Evolutionary conservation across 2,113 vertebrate species (phyloP), one percentile per base, ranked within the genome.

Genomic region (Hemiprocne comata): DNA sequence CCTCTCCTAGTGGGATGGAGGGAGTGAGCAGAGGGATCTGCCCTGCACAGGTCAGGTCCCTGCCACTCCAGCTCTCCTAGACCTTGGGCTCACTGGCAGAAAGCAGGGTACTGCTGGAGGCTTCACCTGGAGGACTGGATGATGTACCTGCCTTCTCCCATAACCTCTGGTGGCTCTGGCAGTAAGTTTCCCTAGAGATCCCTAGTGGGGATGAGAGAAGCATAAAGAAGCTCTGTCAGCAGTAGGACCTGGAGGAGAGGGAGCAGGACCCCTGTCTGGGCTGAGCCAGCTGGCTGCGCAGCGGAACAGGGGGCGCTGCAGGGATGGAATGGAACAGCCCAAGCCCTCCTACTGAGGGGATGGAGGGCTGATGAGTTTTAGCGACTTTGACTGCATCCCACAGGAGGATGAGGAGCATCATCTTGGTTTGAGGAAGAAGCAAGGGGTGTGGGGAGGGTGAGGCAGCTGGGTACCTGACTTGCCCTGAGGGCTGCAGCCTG

Each of bases 361-460:
- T 25, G 17, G 48, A 70, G 55, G 28, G 50, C 5, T 62, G 25
- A 16, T 31, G 64, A 69, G 20, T 74, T 82, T 69, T 64, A 31
- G 44, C 1, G 0, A 4, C 36, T 62, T 55, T 33, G 21, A 67
- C 40, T 62, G 36, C 38, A 34, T 81, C 31, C 28, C 2, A 0
- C 6, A 3, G 48, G 42, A 89, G 48, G 29, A 58, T 62, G 57
- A 23, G 15, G 25, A 84, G 11, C 2, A 0, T 46, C 36, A 76
- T 38, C 51, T 51, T 36, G 9, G 3, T 57, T 60, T 80, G 55
- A 67, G 80, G 70, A 81, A 71, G 44, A 48, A 21, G 44, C 1
- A 19, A 31, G 15, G 24, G 24, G 2, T 67, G 21, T 42, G 28
- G 15, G 15, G n/a, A 57, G 29, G 23, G 18, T 71, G 85, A 82